phyloP scores from a whole-genome alignment of 2,888 invertebrate species.

The Morinoia aosen region DNA sequence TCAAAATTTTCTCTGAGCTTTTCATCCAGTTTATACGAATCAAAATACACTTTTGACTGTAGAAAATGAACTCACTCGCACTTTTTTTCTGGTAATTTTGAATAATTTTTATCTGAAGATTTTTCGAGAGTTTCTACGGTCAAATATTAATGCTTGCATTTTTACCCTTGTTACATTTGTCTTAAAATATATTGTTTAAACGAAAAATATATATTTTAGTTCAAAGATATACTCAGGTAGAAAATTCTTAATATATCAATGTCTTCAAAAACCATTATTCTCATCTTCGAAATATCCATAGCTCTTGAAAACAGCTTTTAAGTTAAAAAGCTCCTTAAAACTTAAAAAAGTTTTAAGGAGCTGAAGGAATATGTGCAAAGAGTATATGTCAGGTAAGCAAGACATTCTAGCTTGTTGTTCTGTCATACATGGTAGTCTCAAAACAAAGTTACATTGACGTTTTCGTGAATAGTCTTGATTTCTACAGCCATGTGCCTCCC shows the following conservation, averaged over 20 bases:
- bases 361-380: neutral
- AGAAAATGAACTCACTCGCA: too few relatives aligned
- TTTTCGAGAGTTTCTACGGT: neutral
- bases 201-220: too few relatives aligned
- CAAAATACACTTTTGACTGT: too few relatives aligned
- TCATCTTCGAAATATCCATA: too few relatives aligned
- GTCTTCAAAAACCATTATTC: too few relatives aligned
- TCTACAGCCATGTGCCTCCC: neutral
- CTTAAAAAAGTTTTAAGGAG: neutral
- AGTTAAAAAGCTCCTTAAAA: too few relatives aligned
- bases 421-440: neutral
- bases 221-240: too few relatives aligned
- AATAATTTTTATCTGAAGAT: neutral
- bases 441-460: neutral
- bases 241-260: too few relatives aligned
- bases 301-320: too few relatives aligned
- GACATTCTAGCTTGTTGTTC: neutral
- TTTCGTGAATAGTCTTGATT: neutral
- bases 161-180: too few relatives aligned
- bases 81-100: neutral
- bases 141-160: too few relatives aligned
- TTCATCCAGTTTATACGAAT: neutral
- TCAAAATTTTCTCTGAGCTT: neutral
- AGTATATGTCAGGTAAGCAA: neutral
- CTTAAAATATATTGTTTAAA: too few relatives aligned